Conservation (phyloP, 2,113 vertebrate genomes). For the Aegithalos caudatus region DNA sequence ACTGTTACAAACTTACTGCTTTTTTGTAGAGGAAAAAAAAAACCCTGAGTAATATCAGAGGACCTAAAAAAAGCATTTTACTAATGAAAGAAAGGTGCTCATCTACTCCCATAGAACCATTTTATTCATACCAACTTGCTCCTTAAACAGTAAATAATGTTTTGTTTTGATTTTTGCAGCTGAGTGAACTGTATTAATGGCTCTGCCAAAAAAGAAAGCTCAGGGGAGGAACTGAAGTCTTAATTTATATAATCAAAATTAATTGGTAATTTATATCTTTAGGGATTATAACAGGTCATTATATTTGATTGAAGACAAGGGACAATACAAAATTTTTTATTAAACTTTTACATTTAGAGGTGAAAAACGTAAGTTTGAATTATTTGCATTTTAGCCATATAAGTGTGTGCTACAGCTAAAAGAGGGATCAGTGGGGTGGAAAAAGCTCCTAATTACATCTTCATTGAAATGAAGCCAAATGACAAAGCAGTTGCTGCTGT, state of each 20-base stretch:
- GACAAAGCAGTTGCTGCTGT: not conserved
- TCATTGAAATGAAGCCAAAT: not conserved
- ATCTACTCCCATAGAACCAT: not conserved
- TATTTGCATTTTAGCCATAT: not conserved
- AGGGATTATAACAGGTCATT: not conserved
- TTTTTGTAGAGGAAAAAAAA: not conserved
- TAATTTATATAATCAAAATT: constrained; percentile 13
- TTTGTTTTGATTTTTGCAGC: constrained; percentile 3
- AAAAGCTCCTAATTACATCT: not conserved
- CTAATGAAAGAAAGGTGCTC: not conserved
- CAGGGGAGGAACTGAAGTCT: not conserved
- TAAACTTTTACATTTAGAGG: not conserved
- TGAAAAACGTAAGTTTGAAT: not conserved
- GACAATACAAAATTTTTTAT: not conserved
- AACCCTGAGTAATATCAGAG: not conserved
- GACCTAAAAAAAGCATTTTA: not conserved
- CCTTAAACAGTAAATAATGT: not conserved
- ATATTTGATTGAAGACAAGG: not conserved
- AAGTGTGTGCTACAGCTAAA: not conserved
- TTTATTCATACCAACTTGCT: not conserved
- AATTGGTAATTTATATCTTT: not conserved
- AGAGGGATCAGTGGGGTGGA: not conserved
- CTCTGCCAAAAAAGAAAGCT: not conserved
- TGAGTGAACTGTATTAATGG: not conserved
- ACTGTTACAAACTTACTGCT: not conserved